Base-by-base conservation (phyloP, 1,140 invertebrate genomes). In the Drosophila takahashii region DNA sequence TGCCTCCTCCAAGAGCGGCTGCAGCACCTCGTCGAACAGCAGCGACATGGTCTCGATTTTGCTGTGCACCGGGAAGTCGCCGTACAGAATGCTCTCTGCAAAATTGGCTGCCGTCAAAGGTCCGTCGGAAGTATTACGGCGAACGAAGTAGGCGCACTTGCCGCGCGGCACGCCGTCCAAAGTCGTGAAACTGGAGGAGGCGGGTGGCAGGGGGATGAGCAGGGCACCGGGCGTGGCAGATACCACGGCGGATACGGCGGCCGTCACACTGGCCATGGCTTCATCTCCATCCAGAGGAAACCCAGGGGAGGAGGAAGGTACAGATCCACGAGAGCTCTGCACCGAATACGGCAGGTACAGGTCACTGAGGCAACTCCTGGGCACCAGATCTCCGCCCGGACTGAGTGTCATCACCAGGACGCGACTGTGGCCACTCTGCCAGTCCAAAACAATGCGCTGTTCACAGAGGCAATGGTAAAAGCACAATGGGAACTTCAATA, bases 11-110 rank as follows among this genome's bases (percentile, higher is more conserved):
- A 97, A 84, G 16, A 97, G 80, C 37, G 96, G 96, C 16, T 95
- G 92, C 37, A 96, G 57, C 91, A 96, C 95, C 80, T 97, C 95
- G 86, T 97, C 96, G 34, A 97, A 93, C 45, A 97, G 94, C 39
- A 95, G 93, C 18, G 95, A 94, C 13, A 97, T 92, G 2, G 96
- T 92, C 53, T 92, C 91, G 18, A 91, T 90, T 86, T 92, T 91
- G 41, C 86, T 95, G 75, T 95, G 95, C 5, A 95, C 93, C 1
- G 95, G 94, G 81, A 97, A 94, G 90, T 97, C 96, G 9, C 97
- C 97, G 74, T 94, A 95, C 1, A 96, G 92, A 11, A 97, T 87
- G 1, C 93, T 91, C 29, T 93, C 93, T 54, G 93, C 92, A 8
- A 96, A 92, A 76, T 95, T 94, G 37, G 95, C 93, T 60, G 93